A percentile compares a stretch with the other conserved stretches of the same genome.
phyloP scores from a whole-genome alignment of 2,113 vertebrate species.

The Buteo buteo region DNA sequence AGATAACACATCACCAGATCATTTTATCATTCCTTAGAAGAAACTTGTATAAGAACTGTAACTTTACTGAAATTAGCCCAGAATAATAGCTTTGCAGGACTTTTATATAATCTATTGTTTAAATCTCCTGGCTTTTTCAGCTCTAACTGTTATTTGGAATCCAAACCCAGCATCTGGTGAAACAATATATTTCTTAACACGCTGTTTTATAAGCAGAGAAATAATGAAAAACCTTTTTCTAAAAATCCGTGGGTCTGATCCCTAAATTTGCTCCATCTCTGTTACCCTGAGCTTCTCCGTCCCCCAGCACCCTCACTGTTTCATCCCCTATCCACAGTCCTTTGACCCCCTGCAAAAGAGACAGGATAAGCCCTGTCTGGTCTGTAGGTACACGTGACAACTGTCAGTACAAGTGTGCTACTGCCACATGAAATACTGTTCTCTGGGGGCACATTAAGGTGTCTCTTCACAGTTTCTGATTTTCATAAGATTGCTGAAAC shows the following conservation, averaged over 20 bases:
- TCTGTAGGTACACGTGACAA: not conserved
- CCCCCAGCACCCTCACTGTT: rapidly evolving
- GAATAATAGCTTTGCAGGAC: not conserved
- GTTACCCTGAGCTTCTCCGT: not conserved
- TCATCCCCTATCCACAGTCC: not conserved
- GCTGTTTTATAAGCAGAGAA: not conserved
- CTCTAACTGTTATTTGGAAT: not conserved
- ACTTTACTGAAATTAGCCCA: not conserved
- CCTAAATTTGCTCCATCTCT: not conserved
- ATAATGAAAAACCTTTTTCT: not conserved
- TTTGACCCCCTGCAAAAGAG: not conserved
- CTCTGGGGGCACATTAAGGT: not conserved
- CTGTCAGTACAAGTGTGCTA: not conserved
- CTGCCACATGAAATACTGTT: not conserved
- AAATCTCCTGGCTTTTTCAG: not conserved
- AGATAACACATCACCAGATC: not conserved
- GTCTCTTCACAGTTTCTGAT: not conserved
- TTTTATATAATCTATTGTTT: not conserved
- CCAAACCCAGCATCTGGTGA: not conserved
- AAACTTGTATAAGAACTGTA: not conserved
- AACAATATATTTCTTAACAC: not conserved
- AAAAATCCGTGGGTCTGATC: not conserved
- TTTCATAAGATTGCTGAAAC: not conserved
- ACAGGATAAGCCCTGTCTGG: not conserved
- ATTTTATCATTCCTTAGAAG: not conserved